Base-by-base conservation (phyloP, 2,113 vertebrate species). In the Nothobranchius furzeri region DNA sequence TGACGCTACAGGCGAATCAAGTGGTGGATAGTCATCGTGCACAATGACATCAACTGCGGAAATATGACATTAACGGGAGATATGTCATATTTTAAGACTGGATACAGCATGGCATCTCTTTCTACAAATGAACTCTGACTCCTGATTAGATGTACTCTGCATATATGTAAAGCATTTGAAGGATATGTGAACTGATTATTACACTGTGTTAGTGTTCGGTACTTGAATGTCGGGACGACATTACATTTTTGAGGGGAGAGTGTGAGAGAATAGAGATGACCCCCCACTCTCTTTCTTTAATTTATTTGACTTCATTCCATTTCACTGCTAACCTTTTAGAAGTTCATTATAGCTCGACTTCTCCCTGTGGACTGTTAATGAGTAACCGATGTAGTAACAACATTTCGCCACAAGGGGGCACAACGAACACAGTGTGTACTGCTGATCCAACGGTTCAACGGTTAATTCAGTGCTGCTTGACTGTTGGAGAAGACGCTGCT, bases 171-270 rank as follows among this genome's bases (percentile, higher is more conserved):
- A 3, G 49, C 9, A 51, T 51, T 17, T 9, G 1, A 51, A 51
- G 17, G 24, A 20, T 17, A 51, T 51, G 49, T 24, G 8, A 2
- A 13, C 49, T 51, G 49, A 24, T 51, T 51, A 20, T n/a, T 51
- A 20, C 24, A 17, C 49, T 51, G 49, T 51, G 24, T 20, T 20
- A 51, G 17, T 11, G 7, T 11, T 7, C 20, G n/a, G 17, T 24
- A 51, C 49, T 17, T 24, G 17, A 24, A 20, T 51, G n/a, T 51
- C 49, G n/a, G n/a, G 17, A 51, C 7, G 49, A 51, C 49, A 51
- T 51, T 51, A n/a, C 49, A 51, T 51, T 51, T 51, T 51, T 24
- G 49, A 51, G 49, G 49, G 49, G 49, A 51, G 49, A 51, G 49
- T 51, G 49, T 20, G 17, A 51, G n/a, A 17, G 15, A 50, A 14